phyloP scores from a whole-genome alignment of 2,797 vertebrate species.

The Xiphorhynchus erythropygius region DNA sequence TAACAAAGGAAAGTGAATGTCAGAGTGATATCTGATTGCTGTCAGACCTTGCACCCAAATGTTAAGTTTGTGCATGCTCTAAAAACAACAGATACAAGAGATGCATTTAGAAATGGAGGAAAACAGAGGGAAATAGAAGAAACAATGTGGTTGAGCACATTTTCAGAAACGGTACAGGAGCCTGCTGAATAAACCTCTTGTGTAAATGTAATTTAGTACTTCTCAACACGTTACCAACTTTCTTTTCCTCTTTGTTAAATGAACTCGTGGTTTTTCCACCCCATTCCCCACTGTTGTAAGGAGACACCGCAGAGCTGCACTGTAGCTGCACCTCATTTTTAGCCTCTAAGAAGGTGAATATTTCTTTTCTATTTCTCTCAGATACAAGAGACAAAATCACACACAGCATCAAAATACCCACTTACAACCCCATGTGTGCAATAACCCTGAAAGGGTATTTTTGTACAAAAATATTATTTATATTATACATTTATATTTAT shows the following conservation, averaged over 20 bases:
- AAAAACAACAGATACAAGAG: not conserved
- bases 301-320: not conserved
- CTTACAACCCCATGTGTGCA: not conserved
- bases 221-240: not conserved
- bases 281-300: not conserved
- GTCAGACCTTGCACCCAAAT: not conserved
- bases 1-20: not conserved
- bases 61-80: not conserved
- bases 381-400: not conserved
- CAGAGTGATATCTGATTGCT: not conserved
- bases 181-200: not conserved
- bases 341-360: not conserved
- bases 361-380: not conserved
- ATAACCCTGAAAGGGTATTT: not conserved
- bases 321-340: not conserved
- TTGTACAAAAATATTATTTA: not conserved
- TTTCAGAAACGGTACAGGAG: not conserved
- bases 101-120: not conserved
- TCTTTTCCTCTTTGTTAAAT: not conserved
- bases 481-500: not conserved
- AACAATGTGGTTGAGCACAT: not conserved
- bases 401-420: not conserved
- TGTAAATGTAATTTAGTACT: not conserved
- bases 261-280: not conserved
- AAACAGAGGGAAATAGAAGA: rapidly evolving